Percentiles rank a stretch among this genome's conserved stretches.
Evolutionary conservation across 2,113 vertebrate species (phyloP).

Genomic region (Pollachius pollachius): DNA sequence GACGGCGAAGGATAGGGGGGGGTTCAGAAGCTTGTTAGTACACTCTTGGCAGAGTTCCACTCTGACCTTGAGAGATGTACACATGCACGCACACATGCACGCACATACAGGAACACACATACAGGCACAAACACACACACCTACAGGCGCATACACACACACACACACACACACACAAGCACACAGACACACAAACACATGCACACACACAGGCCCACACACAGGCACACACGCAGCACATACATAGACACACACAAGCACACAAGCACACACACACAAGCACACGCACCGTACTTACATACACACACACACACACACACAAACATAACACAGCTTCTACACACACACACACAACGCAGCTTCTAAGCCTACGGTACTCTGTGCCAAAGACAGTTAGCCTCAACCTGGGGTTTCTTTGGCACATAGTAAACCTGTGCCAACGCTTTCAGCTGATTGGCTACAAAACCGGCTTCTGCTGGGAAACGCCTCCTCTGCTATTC

Average conservation of each 20-base stretch:
- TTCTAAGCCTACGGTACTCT: not conserved
- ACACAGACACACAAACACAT: slow-evolving; percentile 4
- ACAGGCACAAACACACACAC: too few species aligned
- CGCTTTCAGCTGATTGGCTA: slow-evolving; percentile 44
- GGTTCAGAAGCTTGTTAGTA: not conserved
- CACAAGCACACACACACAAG: too few species aligned
- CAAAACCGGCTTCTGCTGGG: not conserved
- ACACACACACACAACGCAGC: not conserved
- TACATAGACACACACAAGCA: too few species aligned
- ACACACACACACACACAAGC: slow-evolving; percentile 11
- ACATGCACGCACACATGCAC: not conserved
- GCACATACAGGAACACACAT: not conserved
- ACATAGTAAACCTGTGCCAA: slow-evolving; percentile 31
- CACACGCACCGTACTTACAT: too few species aligned
- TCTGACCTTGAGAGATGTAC: slow-evolving; percentile 31
- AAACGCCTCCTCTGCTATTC: not conserved
- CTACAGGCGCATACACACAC: not conserved
- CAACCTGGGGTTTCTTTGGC: slow-evolving; percentile 29
- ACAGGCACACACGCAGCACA: too few species aligned
- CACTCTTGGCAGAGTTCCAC: not conserved
- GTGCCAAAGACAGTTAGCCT: slow-evolving; percentile 38
- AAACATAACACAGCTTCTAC: not conserved
- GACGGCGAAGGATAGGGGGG: not conserved
- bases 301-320: too few species aligned
- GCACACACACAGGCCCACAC: not conserved